Evolutionary conservation across 2,888 invertebrate genomes (phyloP).

Genomic region (Tolmerus cingulatus): DNA sequence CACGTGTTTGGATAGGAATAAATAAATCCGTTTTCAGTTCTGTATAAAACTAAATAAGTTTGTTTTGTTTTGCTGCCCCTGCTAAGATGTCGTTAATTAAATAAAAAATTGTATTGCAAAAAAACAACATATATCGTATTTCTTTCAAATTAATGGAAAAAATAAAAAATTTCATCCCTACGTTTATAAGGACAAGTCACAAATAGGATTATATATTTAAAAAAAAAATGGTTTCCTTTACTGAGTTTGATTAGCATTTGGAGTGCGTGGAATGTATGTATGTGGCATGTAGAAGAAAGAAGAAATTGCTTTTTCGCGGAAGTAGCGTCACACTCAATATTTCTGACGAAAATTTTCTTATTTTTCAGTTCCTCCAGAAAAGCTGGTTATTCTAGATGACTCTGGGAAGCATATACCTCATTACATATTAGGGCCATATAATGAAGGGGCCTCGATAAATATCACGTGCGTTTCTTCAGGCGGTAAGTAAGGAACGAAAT

Average conservation of each 20-base stretch:
- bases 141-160: not conserved
- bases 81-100: too few species aligned
- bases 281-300: not conserved
- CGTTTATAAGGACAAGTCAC: not conserved
- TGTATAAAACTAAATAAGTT: too few species aligned
- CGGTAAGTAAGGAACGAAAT: conserved; percentile 68
- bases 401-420: conserved; percentile 78
- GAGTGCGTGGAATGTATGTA: not conserved
- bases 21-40: too few species aligned
- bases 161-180: not conserved
- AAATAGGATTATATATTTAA: not conserved
- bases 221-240: not conserved
- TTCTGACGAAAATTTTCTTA: not conserved
- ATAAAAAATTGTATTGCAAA: too few species aligned
- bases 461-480: conserved; percentile 86
- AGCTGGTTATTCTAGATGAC: conserved; percentile 80
- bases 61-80: too few species aligned
- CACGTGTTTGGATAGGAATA: too few species aligned
- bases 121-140: not conserved
- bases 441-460: conserved; percentile 81
- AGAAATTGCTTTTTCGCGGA: not conserved
- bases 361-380: conserved; percentile 81
- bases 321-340: not conserved
- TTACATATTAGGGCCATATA: conserved; percentile 84
- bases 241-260: not conserved